Percentiles rank a stretch among this genome's conserved stretches.
These are phyloP conservation scores for Mormyrus proboscirostris DNA, from an alignment of 2,797 vertebrate species.

Conservation along the genomic window DNA sequence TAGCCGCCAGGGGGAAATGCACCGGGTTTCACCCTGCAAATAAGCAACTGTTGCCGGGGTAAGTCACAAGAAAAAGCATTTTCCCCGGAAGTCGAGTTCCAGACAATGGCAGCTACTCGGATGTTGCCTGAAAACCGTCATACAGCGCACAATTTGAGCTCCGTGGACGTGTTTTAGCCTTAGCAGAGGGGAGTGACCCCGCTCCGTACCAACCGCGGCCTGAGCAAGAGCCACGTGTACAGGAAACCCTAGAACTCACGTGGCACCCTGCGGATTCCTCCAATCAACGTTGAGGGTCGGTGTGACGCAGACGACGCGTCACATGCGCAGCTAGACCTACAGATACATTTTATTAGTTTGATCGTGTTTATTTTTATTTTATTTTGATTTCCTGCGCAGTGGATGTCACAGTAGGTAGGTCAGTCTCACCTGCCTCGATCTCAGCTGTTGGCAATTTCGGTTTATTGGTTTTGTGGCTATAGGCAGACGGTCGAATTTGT, in stretches of 20 bases:
- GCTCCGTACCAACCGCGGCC: neutral
- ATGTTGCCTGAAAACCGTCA: neutral
- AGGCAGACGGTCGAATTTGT: neutral
- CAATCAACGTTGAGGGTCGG: neutral
- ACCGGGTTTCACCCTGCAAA: neutral
- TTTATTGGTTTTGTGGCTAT: neutral
- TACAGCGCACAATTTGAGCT: neutral
- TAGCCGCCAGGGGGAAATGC: neutral
- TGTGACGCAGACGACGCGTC: constrained; percentile 13
- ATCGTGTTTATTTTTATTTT: neutral
- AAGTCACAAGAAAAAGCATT: neutral
- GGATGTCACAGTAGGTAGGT: neutral
- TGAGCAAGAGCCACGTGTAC: constrained; percentile 54
- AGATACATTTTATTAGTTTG: neutral
- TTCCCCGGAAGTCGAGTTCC: neutral
- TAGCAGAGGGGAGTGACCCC: constrained; percentile 14
- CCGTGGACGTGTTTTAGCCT: neutral
- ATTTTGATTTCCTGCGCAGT: neutral
- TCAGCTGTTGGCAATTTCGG: neutral
- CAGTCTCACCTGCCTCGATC: neutral
- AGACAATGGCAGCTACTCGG: neutral
- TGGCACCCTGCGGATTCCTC: neutral
- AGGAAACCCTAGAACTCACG: constrained; percentile 38
- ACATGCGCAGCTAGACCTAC: neutral
- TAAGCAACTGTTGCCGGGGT: neutral